A percentile compares a stretch with the other conserved stretches of the same genome.
Evolutionary conservation across 2,113 vertebrate species (phyloP).

Genomic region (Gopherus evgoodei): DNA sequence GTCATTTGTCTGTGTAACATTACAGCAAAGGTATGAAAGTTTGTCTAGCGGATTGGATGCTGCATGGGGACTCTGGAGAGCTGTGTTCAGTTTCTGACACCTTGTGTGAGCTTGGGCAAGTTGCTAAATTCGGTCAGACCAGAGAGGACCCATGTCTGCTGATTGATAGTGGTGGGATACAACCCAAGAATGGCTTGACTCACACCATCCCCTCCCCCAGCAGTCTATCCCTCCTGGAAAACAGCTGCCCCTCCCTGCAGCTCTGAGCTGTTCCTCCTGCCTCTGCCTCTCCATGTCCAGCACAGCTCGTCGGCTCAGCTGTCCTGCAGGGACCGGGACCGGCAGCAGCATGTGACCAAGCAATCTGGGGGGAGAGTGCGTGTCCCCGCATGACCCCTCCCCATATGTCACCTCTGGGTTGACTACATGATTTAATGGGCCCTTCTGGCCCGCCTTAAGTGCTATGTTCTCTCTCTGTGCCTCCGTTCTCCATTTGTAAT

Average conservation of each 20-base stretch:
- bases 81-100: neutral
- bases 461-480: neutral
- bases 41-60: neutral
- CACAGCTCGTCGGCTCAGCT: too few relatives aligned
- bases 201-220: too few relatives aligned
- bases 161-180: neutral
- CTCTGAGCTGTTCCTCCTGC: too few relatives aligned
- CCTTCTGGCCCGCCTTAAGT: neutral
- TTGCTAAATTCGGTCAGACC: neutral
- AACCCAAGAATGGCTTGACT: neutral
- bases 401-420: neutral
- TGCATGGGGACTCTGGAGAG: neutral
- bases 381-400: too few relatives aligned
- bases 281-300: too few relatives aligned
- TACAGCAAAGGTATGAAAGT: rapidly evolving
- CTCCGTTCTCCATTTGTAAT: neutral
- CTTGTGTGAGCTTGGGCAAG: neutral
- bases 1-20: neutral
- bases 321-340: too few relatives aligned
- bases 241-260: too few relatives aligned
- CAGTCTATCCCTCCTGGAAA: neutral
- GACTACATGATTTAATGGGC: neutral
- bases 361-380: too few relatives aligned
- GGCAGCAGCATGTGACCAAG: too few relatives aligned
- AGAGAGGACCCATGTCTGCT: neutral